Base-by-base conservation (phyloP, 2,113 vertebrate species). In the Brienomyrus brachyistius region DNA sequence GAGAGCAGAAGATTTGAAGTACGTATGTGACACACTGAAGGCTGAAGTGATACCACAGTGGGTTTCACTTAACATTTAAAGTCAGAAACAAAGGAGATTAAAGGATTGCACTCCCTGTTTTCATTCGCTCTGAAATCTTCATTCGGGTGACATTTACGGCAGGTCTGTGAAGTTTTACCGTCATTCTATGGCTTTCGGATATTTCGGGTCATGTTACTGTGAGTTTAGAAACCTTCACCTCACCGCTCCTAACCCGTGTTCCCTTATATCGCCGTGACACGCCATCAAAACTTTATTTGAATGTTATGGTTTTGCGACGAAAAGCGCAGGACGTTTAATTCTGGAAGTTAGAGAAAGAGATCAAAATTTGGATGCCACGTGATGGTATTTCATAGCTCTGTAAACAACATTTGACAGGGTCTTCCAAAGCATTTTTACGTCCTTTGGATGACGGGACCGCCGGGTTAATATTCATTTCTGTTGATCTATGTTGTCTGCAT, bases 51-150 rank as follows among this genome's bases (percentile, higher is more conserved):
- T 89, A 56, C 23, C 77, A 85, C 52, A 47, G 40, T 31, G 88
- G 82, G 80, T 59, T 89, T 59, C 77, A 84, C 51, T 89, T 89
- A 89, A 89, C 88, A 89, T 85, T 83, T 89, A 84, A 59, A 89
- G 70, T 40, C 70, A 62, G 88, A 85, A 88, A 83, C 74, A 52
- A 83, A 80, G 19, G 77, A 59, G 80, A 89, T 62, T 45, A 59
- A 82, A 89, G 80, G 51, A n/a, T 47, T 48, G 11, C 52, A 43
- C 15, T 45, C 88, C 23, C 21, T 89, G 70, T 83, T 89, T 52
- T 87, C 51, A 87, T 88, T 88, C 43, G 35, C 87, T 62, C 35
- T 88, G 54, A 88, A 62, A 47, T 88, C 87, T 62, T 66, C 85
- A 87, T 62, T 88, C 50, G 35, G 35, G 40, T 88, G 87, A 88